phyloP scores from a whole-genome alignment of 2,113 vertebrate genomes.

The Nicator chloris region DNA sequence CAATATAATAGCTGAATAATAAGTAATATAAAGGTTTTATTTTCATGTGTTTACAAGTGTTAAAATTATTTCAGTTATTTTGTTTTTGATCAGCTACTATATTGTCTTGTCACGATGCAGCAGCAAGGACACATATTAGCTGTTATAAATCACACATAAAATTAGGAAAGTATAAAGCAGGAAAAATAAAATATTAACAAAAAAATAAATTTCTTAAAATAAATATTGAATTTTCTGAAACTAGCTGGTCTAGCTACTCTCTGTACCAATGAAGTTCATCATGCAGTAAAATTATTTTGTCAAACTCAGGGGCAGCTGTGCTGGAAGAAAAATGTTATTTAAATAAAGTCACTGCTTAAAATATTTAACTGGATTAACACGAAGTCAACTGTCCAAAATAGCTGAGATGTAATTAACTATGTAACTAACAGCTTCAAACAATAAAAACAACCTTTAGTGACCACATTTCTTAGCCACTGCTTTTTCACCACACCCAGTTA shows the following conservation, averaged over 20 bases:
- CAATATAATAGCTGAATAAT: background rate
- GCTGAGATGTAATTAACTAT: background rate
- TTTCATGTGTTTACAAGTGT: background rate
- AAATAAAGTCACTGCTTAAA: constrained; percentile 1
- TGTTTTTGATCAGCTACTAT: background rate
- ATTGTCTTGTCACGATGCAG: background rate
- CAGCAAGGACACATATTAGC: background rate
- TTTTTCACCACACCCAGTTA: background rate
- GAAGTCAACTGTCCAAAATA: background rate
- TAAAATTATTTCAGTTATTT: background rate
- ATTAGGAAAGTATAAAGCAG: background rate
- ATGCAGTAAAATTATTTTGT: background rate
- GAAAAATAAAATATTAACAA: background rate
- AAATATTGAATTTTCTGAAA: background rate
- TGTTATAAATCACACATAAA: background rate
- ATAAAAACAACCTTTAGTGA: background rate
- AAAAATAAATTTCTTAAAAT: background rate
- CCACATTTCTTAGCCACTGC: background rate
- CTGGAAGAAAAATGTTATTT: background rate
- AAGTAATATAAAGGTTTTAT: background rate
- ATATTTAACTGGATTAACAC: constrained; percentile 8
- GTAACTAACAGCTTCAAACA: constrained; percentile 2
- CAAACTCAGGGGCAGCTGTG: background rate
- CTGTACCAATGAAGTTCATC: background rate
- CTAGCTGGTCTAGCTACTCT: background rate